Conservation (phyloP, 1,140 invertebrate genomes). For the Bombyx mandarina region DNA sequence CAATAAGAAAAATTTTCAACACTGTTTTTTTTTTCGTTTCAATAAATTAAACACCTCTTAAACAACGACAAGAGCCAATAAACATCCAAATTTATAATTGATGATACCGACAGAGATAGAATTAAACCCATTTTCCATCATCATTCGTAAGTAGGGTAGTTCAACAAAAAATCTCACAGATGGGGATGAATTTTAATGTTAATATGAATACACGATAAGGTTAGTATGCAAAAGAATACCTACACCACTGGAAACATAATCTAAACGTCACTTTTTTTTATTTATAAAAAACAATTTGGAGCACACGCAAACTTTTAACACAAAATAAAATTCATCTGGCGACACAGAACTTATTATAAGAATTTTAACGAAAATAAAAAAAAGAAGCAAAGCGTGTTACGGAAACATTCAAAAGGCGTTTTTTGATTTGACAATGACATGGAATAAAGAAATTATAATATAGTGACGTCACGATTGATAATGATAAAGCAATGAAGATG, state of each 20-base stretch:
- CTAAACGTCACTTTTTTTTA: conserved; percentile 26
- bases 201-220: conserved; percentile 41
- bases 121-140: neutral
- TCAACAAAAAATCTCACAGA: conserved; percentile 45
- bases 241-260: conserved; percentile 31
- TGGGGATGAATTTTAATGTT: conserved; percentile 50
- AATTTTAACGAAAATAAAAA: too few species aligned
- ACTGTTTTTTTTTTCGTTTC: too few species aligned
- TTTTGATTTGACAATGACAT: too few species aligned
- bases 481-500: conserved; percentile 29
- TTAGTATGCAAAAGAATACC: conserved; percentile 35
- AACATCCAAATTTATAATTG: neutral
- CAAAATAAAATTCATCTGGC: too few species aligned
- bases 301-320: too few species aligned
- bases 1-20: too few species aligned
- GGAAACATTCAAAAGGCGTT: too few species aligned
- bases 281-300: conserved; percentile 9
- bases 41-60: too few species aligned
- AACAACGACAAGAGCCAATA: too few species aligned
- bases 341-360: too few species aligned
- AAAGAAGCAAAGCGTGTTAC: too few species aligned
- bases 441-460: conserved; percentile 1
- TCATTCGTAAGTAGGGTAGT: too few species aligned
- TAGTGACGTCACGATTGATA: conserved; percentile 18
- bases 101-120: conserved; percentile 4